Evolutionary conservation across 2,888 invertebrate genomes (phyloP).

Genomic region (Leptopilina myrica): DNA sequence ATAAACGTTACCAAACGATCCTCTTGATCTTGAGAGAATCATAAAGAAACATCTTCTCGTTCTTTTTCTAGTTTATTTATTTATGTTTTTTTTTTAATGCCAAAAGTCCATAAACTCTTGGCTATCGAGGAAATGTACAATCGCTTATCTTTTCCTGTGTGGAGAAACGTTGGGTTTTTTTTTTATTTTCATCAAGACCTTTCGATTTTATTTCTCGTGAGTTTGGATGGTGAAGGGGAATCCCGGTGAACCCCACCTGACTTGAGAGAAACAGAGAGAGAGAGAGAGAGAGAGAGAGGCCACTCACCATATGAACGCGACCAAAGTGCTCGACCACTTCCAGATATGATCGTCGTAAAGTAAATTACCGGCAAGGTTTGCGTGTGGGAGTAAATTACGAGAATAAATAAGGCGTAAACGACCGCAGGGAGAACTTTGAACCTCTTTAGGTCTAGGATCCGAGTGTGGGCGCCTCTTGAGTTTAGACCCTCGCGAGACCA

Average conservation of each 20-base stretch:
- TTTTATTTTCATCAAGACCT: conserved; percentile 11
- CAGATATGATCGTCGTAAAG: conserved; percentile 71
- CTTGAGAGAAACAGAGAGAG: neutral
- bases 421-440: conserved; percentile 65
- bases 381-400: conserved; percentile 72
- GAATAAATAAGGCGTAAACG: conserved; percentile 72
- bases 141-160: conserved; percentile 24
- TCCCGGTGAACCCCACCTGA: conserved; percentile 15
- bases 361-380: conserved; percentile 64
- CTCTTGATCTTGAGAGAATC: neutral
- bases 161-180: neutral
- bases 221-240: conserved; percentile 26
- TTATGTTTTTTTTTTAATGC: conserved; percentile 1
- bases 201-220: conserved; percentile 20
- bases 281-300: conserved; percentile 18
- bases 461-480: conserved; percentile 64
- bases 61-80: neutral
- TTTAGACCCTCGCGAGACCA: conserved; percentile 42
- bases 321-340: conserved; percentile 58
- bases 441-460: conserved; percentile 66
- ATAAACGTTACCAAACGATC: neutral
- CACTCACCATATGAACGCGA: conserved; percentile 48
- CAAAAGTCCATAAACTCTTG: conserved; percentile 18
- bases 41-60: neutral
- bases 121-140: neutral